Conservation (phyloP, 2,888 invertebrate species). For the Hyppa rectilinea region DNA sequence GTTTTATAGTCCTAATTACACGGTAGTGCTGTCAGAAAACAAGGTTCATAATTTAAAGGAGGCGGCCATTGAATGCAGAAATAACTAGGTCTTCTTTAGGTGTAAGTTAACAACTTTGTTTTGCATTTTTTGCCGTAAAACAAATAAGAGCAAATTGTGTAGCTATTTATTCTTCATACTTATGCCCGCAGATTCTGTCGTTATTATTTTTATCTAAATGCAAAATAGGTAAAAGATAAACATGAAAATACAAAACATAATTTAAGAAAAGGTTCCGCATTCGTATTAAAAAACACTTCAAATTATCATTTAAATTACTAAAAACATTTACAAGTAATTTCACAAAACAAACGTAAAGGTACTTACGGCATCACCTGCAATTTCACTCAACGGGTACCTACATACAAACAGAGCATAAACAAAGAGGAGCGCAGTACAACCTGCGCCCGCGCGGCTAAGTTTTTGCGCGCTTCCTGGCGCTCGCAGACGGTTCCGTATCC, state of each 20-base stretch:
- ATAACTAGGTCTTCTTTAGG: conserved; percentile 14
- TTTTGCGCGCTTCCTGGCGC: conserved; percentile 66
- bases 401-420: conserved; percentile 58
- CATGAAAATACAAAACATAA: not conserved
- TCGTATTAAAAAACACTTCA: conserved; percentile 2
- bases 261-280: not conserved
- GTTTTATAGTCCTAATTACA: conserved; percentile 51
- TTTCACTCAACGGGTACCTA: conserved; percentile 56
- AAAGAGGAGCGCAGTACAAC: conserved; percentile 70
- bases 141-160: conserved; percentile 1
- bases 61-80: conserved; percentile 7
- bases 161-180: not conserved
- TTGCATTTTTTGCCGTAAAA: conserved; percentile 23
- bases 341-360: conserved; percentile 50
- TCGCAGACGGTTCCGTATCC: conserved; percentile 87
- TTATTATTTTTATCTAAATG: not conserved
- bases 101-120: conserved; percentile 19
- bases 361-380: conserved; percentile 63
- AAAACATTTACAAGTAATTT: conserved; percentile 39
- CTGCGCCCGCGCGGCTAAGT: conserved; percentile 73
- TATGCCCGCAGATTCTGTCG: not conserved
- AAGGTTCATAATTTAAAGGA: conserved; percentile 35
- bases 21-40: conserved; percentile 24
- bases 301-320: conserved; percentile 52
- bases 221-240: not conserved